phyloP scores from a whole-genome alignment of 2,113 vertebrate species.

The Ptilonorhynchus violaceus region DNA sequence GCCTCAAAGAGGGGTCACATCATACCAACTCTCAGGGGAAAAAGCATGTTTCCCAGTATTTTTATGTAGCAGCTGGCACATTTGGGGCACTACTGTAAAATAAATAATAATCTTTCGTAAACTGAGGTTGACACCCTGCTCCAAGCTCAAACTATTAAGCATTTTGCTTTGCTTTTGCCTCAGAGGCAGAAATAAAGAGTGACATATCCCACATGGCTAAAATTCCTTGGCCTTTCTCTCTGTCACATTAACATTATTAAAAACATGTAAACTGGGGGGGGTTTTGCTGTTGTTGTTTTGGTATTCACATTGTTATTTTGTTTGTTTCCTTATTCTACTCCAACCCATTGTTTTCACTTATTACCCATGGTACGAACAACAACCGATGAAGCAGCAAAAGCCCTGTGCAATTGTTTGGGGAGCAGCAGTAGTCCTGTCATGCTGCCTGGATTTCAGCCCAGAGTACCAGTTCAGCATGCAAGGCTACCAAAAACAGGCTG shows the following conservation, averaged over 20 bases:
- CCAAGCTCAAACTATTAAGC: slow-evolving; percentile 7
- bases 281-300: slow-evolving; percentile 44
- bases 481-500: background rate
- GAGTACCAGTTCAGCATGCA: background rate
- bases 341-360: slow-evolving; percentile 66
- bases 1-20: background rate
- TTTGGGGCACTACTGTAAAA: slow-evolving; percentile 40
- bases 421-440: slow-evolving; percentile 25
- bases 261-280: background rate
- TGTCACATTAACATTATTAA: slow-evolving; percentile 62
- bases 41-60: slow-evolving; percentile 7
- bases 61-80: slow-evolving; percentile 29
- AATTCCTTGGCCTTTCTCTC: slow-evolving; percentile 54
- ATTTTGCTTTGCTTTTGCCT: slow-evolving; percentile 38
- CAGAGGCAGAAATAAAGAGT: slow-evolving; percentile 58
- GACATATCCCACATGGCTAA: slow-evolving; percentile 42
- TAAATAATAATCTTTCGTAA: slow-evolving; percentile 30
- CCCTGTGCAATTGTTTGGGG: slow-evolving; percentile 52
- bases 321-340: slow-evolving; percentile 50
- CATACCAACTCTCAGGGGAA: background rate
- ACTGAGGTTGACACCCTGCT: slow-evolving; percentile 47
- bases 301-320: slow-evolving; percentile 48
- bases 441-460: background rate
- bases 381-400: slow-evolving; percentile 51
- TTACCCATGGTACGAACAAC: slow-evolving; percentile 51